A percentile compares a stretch with the other conserved stretches of the same genome.
Evolutionary conservation across 2,888 invertebrate genomes (phyloP).

Genomic region (Bimastos eiseni): DNA sequence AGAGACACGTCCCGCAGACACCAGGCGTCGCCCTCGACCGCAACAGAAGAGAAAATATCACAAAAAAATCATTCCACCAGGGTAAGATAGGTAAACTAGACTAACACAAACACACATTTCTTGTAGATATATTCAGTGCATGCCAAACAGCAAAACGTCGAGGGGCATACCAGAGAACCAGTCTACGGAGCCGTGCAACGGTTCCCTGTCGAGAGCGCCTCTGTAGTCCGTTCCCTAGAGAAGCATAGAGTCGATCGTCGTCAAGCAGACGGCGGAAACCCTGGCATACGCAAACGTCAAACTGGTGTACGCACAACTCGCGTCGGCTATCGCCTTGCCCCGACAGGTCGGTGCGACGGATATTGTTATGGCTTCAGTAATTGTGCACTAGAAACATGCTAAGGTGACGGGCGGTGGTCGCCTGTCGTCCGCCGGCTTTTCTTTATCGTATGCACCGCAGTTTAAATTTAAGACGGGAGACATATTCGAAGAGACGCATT

Average conservation of each 20-base stretch:
- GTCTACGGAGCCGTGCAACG: background rate
- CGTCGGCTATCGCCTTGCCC: background rate
- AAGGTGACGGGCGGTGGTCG: background rate
- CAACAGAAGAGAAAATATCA: background rate
- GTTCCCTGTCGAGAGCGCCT: background rate
- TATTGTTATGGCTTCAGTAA: background rate
- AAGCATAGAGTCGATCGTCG: background rate
- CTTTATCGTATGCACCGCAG: conserved; percentile 13
- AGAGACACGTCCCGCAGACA: background rate
- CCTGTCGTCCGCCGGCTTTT: conserved; percentile 6
- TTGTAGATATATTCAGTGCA: background rate
- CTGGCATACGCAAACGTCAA: background rate
- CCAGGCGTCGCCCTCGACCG: background rate
- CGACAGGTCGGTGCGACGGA: background rate
- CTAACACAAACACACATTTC: background rate
- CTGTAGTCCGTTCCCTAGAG: background rate
- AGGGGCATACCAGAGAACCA: background rate
- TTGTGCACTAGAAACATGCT: conserved; percentile 13
- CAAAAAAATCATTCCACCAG: conserved; percentile 23
- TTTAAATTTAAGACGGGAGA: conserved; percentile 13
- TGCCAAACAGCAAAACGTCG: background rate
- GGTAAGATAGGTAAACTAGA: background rate
- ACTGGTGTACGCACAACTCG: conserved; percentile 1
- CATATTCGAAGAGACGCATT: conserved; percentile 13
- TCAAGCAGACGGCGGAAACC: background rate